Percentiles rank a stretch among this genome's conserved stretches.
These are phyloP conservation scores for Pogoniulus pusillus DNA, from an alignment of 2,797 vertebrate genomes.

Conservation along the genomic window DNA sequence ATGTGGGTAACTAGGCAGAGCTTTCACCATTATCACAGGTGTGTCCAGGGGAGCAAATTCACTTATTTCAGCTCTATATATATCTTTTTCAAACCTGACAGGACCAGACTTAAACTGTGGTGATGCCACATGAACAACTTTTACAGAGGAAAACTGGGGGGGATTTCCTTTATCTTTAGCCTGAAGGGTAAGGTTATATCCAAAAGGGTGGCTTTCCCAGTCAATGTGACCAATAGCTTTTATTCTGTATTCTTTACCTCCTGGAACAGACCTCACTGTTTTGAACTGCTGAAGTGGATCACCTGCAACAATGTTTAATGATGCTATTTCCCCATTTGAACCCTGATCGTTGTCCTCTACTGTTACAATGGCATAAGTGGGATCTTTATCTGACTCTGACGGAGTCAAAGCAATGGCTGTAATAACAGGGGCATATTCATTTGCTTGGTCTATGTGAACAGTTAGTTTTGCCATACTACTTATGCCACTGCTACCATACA, in stretches of 20 bases:
- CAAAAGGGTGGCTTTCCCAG: constrained; percentile 92
- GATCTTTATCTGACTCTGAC: constrained; percentile 86
- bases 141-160: constrained; percentile 90
- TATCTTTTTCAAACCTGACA: constrained; percentile 85
- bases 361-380: constrained; percentile 88
- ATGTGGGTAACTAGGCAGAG: constrained; percentile 85
- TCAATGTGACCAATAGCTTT: constrained; percentile 86
- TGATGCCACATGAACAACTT: constrained; percentile 88
- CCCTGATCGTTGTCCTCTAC: constrained; percentile 94
- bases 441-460: constrained; percentile 91
- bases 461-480: constrained; percentile 95
- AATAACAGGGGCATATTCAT: constrained; percentile 88
- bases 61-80: constrained; percentile 92
- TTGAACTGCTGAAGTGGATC: constrained; percentile 92
- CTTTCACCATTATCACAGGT: constrained; percentile 91
- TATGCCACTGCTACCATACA: constrained; percentile 97
- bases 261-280: constrained; percentile 88
- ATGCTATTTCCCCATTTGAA: constrained; percentile 93
- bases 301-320: constrained; percentile 91
- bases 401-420: constrained; percentile 84
- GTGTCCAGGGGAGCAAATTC: constrained; percentile 93
- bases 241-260: constrained; percentile 95
- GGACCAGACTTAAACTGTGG: constrained; percentile 89
- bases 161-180: constrained; percentile 97
- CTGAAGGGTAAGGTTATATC: constrained; percentile 96